phyloP scores from a whole-genome alignment of 2,888 invertebrate genomes.

The Alloplasta piceator region DNA sequence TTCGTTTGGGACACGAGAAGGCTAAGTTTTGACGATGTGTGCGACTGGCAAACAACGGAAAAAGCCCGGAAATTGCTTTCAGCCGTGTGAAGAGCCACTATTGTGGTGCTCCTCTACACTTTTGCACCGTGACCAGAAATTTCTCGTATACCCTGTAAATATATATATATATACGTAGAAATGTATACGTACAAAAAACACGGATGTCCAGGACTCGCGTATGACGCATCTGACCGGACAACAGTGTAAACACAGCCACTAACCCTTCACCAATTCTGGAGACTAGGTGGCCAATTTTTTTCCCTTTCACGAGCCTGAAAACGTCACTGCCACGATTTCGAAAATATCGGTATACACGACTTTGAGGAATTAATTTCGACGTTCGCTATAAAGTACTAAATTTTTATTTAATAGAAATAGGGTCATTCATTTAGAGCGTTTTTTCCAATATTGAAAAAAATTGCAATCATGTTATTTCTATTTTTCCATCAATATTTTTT shows the following conservation, averaged over 20 bases:
- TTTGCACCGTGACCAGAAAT: slow-evolving; percentile 32
- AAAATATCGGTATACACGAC: slow-evolving; percentile 9
- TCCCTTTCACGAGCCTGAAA: slow-evolving; percentile 5
- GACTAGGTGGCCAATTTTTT: neutral
- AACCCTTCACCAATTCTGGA: slow-evolving; percentile 20
- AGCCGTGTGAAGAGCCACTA: slow-evolving; percentile 66
- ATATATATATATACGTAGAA: slow-evolving; percentile 1
- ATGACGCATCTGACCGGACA: slow-evolving; percentile 55
- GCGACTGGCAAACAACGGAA: slow-evolving; percentile 64
- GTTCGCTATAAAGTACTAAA: neutral
- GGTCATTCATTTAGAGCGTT: no score
- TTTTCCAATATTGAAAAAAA: no score
- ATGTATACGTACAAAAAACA: slow-evolving; percentile 4
- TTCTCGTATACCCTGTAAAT: slow-evolving; percentile 16
- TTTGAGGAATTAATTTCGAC: slow-evolving; percentile 3
- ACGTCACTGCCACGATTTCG: neutral
- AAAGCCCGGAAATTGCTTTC: slow-evolving; percentile 73
- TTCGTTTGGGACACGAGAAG: slow-evolving; percentile 53
- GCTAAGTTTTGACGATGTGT: slow-evolving; percentile 59
- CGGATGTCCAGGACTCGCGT: slow-evolving; percentile 26
- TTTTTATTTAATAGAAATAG: neutral
- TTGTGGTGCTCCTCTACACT: slow-evolving; percentile 49
- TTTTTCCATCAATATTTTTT: no score
- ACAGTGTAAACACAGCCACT: slow-evolving; percentile 55
- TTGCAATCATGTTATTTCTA: no score